Evolutionary conservation across 2,113 vertebrate genomes (phyloP).

Genomic region (Pyxicephalus adspersus): DNA sequence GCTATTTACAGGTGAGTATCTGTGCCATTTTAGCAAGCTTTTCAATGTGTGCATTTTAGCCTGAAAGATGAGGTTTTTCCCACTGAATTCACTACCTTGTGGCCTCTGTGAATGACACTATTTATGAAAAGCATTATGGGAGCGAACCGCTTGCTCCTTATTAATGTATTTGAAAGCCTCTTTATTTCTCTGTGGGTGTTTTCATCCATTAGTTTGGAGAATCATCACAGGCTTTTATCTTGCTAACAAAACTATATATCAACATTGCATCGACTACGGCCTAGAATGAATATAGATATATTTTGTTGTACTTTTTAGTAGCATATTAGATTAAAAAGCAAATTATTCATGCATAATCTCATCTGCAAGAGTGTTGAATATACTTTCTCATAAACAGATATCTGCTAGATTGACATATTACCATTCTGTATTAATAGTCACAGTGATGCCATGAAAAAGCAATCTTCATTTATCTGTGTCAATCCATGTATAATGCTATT

Average conservation of each 20-base stretch:
- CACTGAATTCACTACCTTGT: not conserved
- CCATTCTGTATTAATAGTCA: too few relatives aligned
- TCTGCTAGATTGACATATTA: too few relatives aligned
- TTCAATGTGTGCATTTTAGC: not conserved
- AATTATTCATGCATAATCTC: too few relatives aligned
- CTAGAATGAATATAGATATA: not conserved
- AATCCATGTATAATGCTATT: too few relatives aligned
- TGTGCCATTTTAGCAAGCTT: not conserved
- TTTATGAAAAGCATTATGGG: slow-evolving; percentile 27
- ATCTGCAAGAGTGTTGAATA: too few relatives aligned
- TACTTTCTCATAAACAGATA: too few relatives aligned
- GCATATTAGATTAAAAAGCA: too few relatives aligned
- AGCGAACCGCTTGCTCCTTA: slow-evolving; percentile 13
- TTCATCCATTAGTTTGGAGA: not conserved
- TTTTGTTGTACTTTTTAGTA: not conserved
- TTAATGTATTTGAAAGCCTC: slow-evolving; percentile 27
- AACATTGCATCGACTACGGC: not conserved
- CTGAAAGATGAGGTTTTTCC: not conserved
- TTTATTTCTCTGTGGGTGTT: slow-evolving; percentile 30
- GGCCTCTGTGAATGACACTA: slow-evolving; percentile 19
- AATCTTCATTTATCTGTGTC: too few relatives aligned
- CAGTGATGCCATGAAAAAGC: too few relatives aligned
- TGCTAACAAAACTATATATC: not conserved
- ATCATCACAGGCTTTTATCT: not conserved
- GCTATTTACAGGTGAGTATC: not conserved